Base-by-base conservation (phyloP, 2,888 invertebrate genomes). In the Sinotaia quadrata region DNA sequence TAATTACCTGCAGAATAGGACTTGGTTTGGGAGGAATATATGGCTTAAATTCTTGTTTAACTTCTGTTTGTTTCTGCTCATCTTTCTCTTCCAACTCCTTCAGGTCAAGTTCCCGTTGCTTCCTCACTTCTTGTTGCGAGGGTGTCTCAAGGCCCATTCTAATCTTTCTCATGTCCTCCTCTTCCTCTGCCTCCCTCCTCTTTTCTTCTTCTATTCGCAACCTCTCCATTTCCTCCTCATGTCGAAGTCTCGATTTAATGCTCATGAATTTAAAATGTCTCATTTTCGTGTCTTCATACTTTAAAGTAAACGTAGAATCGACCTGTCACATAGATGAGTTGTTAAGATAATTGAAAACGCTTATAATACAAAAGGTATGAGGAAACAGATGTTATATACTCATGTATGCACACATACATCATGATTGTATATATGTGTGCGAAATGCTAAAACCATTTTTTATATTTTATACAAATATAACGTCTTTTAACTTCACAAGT, bases 201-300 rank as follows among this genome's bases (percentile, higher is more conserved):
- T 60, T 57, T 10, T 68, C 68, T 37, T 73, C 68, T 29, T 47
- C 61, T 12, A 57, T 27, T 27, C 51, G 31, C 5, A 58, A 54
- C 27, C 37, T 33, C 29, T 68, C 59, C 27, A 71, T 49, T 34
- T 73, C 68, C 41, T 66, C 67, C n/a, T 73, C 66, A 29, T 71
- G 70, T n/a, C 57, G 36, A 4, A 73, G 8, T 49, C 54, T 18
- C 2, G 73, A 73, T 56, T 73, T 73, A 29, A 73, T 47, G 62
- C 73, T 73, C 37, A 21, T 4, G 54, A 73, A 70, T 36, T 70
- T 56, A 27, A 59, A 44, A 2, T 34, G 31, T 15, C 63, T 21
- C 15, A 61, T n/a, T 21, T 33, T 7, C 7, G 37, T 33, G 21
- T 8, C 31, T 12, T 41, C n/a, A 51, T 24, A 49, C 18, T 61